Conservation (phyloP, 2,888 invertebrate genomes). For the Euphydryas editha region DNA sequence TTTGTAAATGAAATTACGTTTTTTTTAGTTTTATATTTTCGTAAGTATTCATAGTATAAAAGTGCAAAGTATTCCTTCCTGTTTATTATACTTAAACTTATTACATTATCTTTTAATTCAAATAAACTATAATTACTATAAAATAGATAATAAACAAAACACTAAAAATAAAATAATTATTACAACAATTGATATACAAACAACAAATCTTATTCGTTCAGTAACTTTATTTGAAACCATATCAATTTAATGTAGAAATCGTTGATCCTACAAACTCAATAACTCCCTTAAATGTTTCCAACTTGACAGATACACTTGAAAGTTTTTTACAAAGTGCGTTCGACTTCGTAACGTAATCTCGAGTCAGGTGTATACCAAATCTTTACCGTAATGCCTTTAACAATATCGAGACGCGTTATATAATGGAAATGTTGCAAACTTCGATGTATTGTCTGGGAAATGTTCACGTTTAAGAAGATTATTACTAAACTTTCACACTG, state of each 20-base stretch:
- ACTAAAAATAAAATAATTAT: background rate
- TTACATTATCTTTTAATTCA: too few species aligned
- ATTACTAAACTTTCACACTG: slow-evolving; percentile 41
- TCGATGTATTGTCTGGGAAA: slow-evolving; percentile 40
- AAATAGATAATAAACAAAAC: background rate
- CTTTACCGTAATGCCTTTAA: slow-evolving; percentile 37
- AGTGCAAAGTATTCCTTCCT: too few species aligned
- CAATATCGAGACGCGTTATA: slow-evolving; percentile 35
- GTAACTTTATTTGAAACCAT: background rate
- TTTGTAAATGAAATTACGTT: too few species aligned
- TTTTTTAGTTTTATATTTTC: too few species aligned
- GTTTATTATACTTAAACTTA: too few species aligned
- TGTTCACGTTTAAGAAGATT: slow-evolving; percentile 43
- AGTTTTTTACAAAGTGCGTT: slow-evolving; percentile 38
- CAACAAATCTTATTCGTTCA: background rate
- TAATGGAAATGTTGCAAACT: slow-evolving; percentile 43
- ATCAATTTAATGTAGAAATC: slow-evolving; percentile 6
- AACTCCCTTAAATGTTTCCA: slow-evolving; percentile 8
- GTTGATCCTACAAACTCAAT: slow-evolving; percentile 17
- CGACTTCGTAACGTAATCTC: slow-evolving; percentile 31
- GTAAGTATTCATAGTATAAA: too few species aligned
- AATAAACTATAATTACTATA: too few species aligned
- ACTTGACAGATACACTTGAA: slow-evolving; percentile 20
- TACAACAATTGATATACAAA: too few species aligned
- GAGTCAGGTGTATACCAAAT: slow-evolving; percentile 39